phyloP scores from a whole-genome alignment of 92 coral and sea anemone genomes.

The Isaurus tuberculatus region DNA sequence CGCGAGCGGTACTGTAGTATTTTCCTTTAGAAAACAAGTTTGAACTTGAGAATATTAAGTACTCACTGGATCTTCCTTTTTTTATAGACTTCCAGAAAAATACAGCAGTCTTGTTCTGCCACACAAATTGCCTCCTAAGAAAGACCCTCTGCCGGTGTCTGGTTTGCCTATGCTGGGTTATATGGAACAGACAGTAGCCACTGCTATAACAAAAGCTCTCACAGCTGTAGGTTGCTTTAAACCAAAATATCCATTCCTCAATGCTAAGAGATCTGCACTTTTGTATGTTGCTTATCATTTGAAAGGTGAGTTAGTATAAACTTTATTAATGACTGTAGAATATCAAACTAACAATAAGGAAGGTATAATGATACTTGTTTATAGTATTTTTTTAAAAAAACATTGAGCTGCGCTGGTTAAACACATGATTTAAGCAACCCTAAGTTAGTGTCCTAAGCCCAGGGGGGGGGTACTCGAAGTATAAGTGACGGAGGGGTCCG shows the following conservation, averaged over 20 bases:
- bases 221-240: conserved; percentile 97
- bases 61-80: not conserved
- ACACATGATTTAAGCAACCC: too few relatives aligned
- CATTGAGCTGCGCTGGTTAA: too few relatives aligned
- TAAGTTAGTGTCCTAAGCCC: too few relatives aligned
- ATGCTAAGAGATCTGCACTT: conserved; percentile 88
- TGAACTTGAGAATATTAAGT: too few relatives aligned
- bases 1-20: too few relatives aligned
- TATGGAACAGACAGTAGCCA: conserved; percentile 97
- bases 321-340: too few relatives aligned
- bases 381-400: too few relatives aligned
- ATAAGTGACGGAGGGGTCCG: too few relatives aligned
- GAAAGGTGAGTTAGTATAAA: conserved; percentile 74
- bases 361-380: too few relatives aligned
- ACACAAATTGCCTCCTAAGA: conserved; percentile 92
- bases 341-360: too few relatives aligned
- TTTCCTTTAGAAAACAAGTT: too few relatives aligned
- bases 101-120: conserved; percentile 89
- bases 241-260: conserved; percentile 93
- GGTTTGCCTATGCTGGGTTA: conserved; percentile 96
- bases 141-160: conserved; percentile 80
- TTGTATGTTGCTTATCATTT: conserved; percentile 93
- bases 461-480: too few relatives aligned
- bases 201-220: conserved; percentile 85
- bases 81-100: conserved; percentile 78